phyloP scores from a whole-genome alignment of 2,113 vertebrate species.

The Cyanoderma ruficeps region DNA sequence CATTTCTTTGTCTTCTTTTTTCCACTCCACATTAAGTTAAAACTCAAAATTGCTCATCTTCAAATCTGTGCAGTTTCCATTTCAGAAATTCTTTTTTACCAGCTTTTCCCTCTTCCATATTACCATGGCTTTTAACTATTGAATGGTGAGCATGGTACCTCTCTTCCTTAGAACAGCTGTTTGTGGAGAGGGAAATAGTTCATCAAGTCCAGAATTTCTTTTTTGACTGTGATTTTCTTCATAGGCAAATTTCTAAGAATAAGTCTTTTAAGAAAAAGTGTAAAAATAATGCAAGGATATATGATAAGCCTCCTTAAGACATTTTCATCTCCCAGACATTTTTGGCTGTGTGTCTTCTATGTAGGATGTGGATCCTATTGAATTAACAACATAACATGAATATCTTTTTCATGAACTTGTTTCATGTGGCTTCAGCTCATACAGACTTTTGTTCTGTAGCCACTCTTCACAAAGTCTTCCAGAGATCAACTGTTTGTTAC shows the following conservation, averaged over 20 bases:
- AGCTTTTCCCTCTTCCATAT: background rate
- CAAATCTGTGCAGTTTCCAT: background rate
- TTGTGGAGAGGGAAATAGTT: background rate
- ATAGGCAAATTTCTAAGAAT: background rate
- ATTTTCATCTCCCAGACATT: background rate
- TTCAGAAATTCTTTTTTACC: background rate
- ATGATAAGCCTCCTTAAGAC: background rate
- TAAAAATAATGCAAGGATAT: background rate
- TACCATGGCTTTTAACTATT: background rate
- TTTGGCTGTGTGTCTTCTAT: background rate
- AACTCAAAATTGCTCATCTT: background rate
- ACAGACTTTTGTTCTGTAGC: background rate
- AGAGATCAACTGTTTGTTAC: background rate
- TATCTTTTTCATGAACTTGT: background rate
- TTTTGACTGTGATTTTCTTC: background rate
- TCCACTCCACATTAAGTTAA: background rate
- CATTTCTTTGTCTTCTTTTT: background rate
- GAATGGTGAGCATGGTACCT: background rate
- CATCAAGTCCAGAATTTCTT: background rate
- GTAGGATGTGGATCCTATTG: background rate
- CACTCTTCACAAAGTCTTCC: background rate
- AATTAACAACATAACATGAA: background rate
- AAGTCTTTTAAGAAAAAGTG: background rate
- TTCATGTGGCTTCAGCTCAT: background rate
- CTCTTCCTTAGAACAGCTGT: background rate